Percentiles rank a stretch among this genome's conserved stretches.
These are phyloP conservation scores for Arrhamphus sclerolepis DNA, from an alignment of 2,797 vertebrate genomes.

Conservation along the genomic window DNA sequence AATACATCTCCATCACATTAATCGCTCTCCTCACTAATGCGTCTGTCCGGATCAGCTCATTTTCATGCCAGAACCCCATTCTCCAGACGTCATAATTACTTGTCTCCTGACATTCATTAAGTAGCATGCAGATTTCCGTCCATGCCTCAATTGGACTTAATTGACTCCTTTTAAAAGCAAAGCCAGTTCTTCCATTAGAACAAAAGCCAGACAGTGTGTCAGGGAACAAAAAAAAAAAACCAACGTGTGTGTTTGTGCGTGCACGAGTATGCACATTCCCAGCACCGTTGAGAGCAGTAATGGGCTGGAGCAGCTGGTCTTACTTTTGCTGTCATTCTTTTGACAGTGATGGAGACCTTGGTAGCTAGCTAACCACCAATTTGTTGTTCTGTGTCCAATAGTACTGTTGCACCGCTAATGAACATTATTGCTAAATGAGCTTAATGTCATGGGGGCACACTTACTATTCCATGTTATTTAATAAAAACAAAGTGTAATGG, in stretches of 20 bases:
- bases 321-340: slow-evolving; percentile 61
- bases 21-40: slow-evolving; percentile 42
- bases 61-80: slow-evolving; percentile 60
- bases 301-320: slow-evolving; percentile 68
- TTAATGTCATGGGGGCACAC: background rate
- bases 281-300: slow-evolving; percentile 60
- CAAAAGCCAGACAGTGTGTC: slow-evolving; percentile 64
- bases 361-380: slow-evolving; percentile 44
- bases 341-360: slow-evolving; percentile 52
- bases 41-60: slow-evolving; percentile 52
- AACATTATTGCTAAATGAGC: slow-evolving; percentile 29
- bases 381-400: slow-evolving; percentile 10
- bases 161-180: slow-evolving; percentile 76
- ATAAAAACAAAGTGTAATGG: background rate
- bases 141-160: slow-evolving; percentile 71
- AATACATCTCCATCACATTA: slow-evolving; percentile 48
- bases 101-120: slow-evolving; percentile 80
- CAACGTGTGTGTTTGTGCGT: no score
- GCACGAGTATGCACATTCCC: slow-evolving; percentile 20
- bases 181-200: slow-evolving; percentile 73
- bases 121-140: slow-evolving; percentile 68
- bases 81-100: slow-evolving; percentile 73
- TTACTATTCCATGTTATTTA: slow-evolving; percentile 1
- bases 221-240: slow-evolving; percentile 24
- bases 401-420: slow-evolving; percentile 13